Percentiles rank a stretch among this genome's conserved stretches.
These are phyloP conservation scores for Pocillopora verrucosa DNA, from an alignment of 64 coral and sea anemone species.

Conservation along the genomic window DNA sequence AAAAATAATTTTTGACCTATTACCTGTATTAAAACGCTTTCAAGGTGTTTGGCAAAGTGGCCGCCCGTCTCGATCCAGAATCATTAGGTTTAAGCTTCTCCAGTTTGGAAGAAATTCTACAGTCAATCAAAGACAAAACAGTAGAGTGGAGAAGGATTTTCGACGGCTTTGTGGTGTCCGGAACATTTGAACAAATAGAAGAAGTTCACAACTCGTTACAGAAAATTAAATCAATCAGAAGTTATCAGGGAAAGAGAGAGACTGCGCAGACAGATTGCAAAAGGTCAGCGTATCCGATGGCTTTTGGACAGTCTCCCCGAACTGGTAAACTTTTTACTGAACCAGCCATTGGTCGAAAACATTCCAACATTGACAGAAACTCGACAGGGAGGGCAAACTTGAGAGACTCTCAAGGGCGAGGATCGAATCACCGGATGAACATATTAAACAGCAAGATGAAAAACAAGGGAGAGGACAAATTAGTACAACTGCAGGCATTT, in stretches of 20 bases:
- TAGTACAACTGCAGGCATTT: too few relatives aligned
- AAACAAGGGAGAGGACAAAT: too few relatives aligned
- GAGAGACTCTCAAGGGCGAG: too few relatives aligned
- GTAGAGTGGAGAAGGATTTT: not conserved
- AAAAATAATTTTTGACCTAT: too few relatives aligned
- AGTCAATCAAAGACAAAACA: not conserved
- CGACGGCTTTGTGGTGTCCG: conserved; percentile 21
- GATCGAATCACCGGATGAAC: too few relatives aligned
- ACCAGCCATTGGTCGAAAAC: not conserved
- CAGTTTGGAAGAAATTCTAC: not conserved
- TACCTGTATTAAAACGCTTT: not conserved
- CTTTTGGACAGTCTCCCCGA: not conserved
- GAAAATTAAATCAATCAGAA: not conserved
- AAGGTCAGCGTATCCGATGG: not conserved
- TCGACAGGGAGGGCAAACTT: not conserved
- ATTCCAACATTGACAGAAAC: not conserved
- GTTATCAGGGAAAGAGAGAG: not conserved
- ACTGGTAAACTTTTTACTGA: not conserved
- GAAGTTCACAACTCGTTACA: not conserved
- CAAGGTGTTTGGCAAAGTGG: conserved; percentile 17
- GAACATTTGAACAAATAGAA: conserved; percentile 4
- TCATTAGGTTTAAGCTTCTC: not conserved
- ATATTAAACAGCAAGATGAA: too few relatives aligned
- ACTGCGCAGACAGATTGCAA: not conserved
- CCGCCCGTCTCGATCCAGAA: conserved; percentile 6